These are phyloP conservation scores for Scalopus aquaticus DNA, from an alignment of 2,113 vertebrate genomes.

Conservation along the genomic window DNA sequence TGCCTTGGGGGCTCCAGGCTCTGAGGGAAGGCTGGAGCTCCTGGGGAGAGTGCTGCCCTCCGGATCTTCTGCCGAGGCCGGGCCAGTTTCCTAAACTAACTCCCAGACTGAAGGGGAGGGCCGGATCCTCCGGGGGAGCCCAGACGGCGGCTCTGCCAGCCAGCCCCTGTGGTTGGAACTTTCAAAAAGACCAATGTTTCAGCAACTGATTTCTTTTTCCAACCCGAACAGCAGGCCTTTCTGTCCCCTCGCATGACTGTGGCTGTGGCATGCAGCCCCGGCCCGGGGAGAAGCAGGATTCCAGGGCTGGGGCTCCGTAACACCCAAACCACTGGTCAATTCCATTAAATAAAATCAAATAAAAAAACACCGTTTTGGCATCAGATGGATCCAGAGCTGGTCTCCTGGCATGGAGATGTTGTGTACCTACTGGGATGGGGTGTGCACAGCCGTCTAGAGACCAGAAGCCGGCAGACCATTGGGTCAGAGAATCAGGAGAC, in stretches of 20 bases:
- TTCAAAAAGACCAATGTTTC: constrained; percentile 81
- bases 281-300: constrained; percentile 68
- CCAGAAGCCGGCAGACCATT: constrained; percentile 51
- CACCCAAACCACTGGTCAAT: constrained; percentile 70
- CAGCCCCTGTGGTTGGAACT: constrained; percentile 78
- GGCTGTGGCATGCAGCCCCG: constrained; percentile 69
- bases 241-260: constrained; percentile 73
- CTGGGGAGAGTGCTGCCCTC: constrained; percentile 58
- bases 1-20: constrained; percentile 62
- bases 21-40: constrained; percentile 62
- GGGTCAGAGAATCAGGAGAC: constrained; percentile 73
- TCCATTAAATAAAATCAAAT: constrained; percentile 73
- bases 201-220: constrained; percentile 78
- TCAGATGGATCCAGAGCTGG: constrained; percentile 51
- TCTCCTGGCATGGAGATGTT: constrained; percentile 62
- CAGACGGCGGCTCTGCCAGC: constrained; percentile 74
- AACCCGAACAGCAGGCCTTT: constrained; percentile 74
- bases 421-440: constrained; percentile 73
- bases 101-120: constrained; percentile 72
- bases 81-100: constrained; percentile 77
- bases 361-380: constrained; percentile 61
- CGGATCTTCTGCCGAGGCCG: constrained; percentile 60
- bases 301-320: constrained; percentile 62
- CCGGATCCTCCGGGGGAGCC: constrained; percentile 51
- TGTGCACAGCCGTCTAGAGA: constrained; percentile 47